phyloP scores from a whole-genome alignment of 2,113 vertebrate species.

The Anarhynchus alexandrinus region DNA sequence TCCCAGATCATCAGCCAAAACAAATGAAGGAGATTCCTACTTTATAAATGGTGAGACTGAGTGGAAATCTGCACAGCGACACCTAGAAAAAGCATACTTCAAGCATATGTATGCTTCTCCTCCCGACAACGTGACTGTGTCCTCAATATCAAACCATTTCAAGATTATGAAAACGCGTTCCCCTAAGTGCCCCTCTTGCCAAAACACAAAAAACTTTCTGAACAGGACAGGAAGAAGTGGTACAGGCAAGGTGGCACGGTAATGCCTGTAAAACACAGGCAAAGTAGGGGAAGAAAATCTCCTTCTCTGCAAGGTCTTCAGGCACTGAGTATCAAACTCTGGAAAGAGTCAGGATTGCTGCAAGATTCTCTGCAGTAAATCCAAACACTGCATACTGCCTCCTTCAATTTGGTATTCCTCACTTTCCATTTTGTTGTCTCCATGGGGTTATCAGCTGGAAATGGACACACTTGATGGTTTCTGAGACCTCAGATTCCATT shows the following conservation, averaged over 20 bases:
- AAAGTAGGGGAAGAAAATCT: background rate
- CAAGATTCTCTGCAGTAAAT: background rate
- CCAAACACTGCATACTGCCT: background rate
- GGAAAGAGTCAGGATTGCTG: background rate
- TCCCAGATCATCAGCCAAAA: background rate
- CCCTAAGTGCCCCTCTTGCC: background rate
- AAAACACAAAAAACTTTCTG: background rate
- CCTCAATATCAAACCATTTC: background rate
- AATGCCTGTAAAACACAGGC: background rate
- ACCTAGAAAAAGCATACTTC: background rate
- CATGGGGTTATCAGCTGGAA: background rate
- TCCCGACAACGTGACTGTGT: background rate
- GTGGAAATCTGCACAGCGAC: background rate
- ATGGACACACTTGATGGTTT: background rate
- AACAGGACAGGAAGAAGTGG: background rate
- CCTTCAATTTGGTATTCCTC: background rate
- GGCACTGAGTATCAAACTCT: background rate
- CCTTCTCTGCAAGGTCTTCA: background rate
- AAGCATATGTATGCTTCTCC: background rate
- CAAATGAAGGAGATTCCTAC: background rate
- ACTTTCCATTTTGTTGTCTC: background rate
- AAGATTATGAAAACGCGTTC: background rate
- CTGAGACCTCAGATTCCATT: conserved; percentile 33
- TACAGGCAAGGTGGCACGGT: background rate
- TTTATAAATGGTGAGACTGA: background rate